phyloP scores from a whole-genome alignment of 2,797 vertebrate genomes.

The Falco columbarius region DNA sequence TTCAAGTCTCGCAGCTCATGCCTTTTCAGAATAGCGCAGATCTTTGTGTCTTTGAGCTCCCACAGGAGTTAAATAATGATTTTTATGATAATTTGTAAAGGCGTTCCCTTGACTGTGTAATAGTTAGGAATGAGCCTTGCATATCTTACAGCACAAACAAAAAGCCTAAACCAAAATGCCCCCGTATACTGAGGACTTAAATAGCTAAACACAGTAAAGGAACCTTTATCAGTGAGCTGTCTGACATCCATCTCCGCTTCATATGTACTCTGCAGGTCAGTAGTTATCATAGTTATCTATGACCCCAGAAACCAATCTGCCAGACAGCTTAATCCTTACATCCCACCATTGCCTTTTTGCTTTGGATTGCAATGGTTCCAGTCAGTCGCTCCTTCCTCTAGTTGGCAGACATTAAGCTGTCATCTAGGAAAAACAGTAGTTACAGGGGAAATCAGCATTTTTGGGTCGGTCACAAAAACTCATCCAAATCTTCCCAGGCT shows the following conservation, averaged over 20 bases:
- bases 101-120: not conserved
- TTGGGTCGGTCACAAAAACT: not conserved
- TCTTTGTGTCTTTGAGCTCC: not conserved
- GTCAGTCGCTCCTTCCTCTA: not conserved
- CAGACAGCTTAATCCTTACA: not conserved
- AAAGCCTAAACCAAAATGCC: not conserved
- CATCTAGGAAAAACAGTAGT: not conserved
- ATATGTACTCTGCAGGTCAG: not conserved
- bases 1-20: not conserved
- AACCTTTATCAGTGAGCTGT: not conserved
- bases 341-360: not conserved
- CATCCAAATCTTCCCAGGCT: not conserved
- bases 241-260: not conserved
- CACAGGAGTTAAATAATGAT: conserved; percentile 1
- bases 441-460: not conserved
- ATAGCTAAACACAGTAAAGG: not conserved
- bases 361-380: not conserved
- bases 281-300: not conserved
- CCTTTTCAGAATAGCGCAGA: not conserved
- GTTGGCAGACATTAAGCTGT: not conserved
- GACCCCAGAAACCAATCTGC: not conserved
- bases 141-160: not conserved
- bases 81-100: conserved; percentile 3
- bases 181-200: not conserved
- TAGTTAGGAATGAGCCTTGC: not conserved